Base-by-base conservation (phyloP, 2,113 vertebrate species). In the Glaucidium brasilianum region DNA sequence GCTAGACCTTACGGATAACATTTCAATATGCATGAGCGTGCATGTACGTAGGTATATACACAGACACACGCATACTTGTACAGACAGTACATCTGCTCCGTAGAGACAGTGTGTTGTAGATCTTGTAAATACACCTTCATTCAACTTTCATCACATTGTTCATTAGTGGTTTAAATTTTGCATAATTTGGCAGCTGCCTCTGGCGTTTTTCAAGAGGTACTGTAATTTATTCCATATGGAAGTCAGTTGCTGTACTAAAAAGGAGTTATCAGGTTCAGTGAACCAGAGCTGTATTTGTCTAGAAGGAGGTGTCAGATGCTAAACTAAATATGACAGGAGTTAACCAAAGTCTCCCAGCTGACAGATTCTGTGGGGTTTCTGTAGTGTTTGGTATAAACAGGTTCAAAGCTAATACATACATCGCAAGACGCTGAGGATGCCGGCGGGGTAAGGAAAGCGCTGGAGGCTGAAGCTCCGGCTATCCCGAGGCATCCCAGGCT, bases 221-320 rank as follows among this genome's bases (percentile, higher is more conserved):
- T 73, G 87, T 80, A 89, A 92, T 82, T 67, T 78, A 50, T 90
- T 96, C 96, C 82, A 94, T 94, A 79, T 96, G 95, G 95, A 93
- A 97, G 93, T 96, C 84, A 92, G 71, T 85, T n/a, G 86, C 94
- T 73, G 95, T 86, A 96, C 90, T 91, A 59, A 88, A n/a, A 52
- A 85, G 90, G 96, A 97, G 92, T 89, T 97, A 97, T 95, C 97
- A 16, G 96, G 97, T 69, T 92, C 92, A 23, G n/a, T 43, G 96
- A 96, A 89, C 96, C 89, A 2, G 96, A 89, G 74, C 80, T 49
- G 91, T 71, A n/a, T 89, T 95, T 97, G 96, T 73, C 96, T 75
- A 73, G 77, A 30, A 97, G 96, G 95, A 97, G 97, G 95, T 97
- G 97, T 96, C 90, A 55, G 96, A 97, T 94, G 97, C 97, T 93